phyloP scores from a whole-genome alignment of 2,797 vertebrate genomes.

The Microchirus variegatus region DNA sequence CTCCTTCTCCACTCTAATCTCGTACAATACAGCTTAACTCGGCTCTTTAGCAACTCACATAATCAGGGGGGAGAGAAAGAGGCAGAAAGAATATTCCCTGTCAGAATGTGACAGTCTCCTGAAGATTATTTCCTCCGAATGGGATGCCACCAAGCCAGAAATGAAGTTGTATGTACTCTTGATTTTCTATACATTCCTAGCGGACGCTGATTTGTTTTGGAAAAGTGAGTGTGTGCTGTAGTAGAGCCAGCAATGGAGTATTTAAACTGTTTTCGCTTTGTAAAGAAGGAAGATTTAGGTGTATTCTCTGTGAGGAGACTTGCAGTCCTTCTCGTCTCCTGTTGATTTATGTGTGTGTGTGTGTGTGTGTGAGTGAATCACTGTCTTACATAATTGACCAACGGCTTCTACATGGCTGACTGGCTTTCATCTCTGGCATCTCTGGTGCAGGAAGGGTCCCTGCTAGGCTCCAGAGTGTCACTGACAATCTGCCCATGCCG shows the following conservation, averaged over 20 bases:
- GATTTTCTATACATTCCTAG: slow-evolving; percentile 38
- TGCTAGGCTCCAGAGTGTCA: slow-evolving; percentile 72
- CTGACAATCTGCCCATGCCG: slow-evolving; percentile 75
- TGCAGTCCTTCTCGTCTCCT: slow-evolving; percentile 32
- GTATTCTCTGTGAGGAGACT: slow-evolving; percentile 22
- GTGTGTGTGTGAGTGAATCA: slow-evolving; percentile 46
- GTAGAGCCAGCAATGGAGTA: background rate
- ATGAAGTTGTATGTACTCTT: slow-evolving; percentile 62
- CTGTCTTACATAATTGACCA: slow-evolving; percentile 76
- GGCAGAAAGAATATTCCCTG: slow-evolving; percentile 34
- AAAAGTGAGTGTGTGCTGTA: slow-evolving; percentile 9
- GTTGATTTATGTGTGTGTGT: slow-evolving; percentile 20
- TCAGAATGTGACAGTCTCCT: slow-evolving; percentile 33
- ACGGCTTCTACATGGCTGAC: slow-evolving; percentile 66
- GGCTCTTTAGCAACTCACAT: slow-evolving; percentile 41
- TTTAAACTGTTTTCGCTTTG: slow-evolving; percentile 43
- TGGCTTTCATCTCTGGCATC: slow-evolving; percentile 63
- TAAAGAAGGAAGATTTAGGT: slow-evolving; percentile 26
- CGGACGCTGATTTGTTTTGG: slow-evolving; percentile 9
- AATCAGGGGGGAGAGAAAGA: slow-evolving; percentile 31
- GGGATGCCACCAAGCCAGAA: slow-evolving; percentile 54
- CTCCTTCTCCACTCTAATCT: slow-evolving; percentile 51
- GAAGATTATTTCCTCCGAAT: slow-evolving; percentile 52
- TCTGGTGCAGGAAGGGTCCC: slow-evolving; percentile 70
- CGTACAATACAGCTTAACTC: slow-evolving; percentile 40